phyloP scores from a whole-genome alignment of 2,888 invertebrate genomes.

The Stenodema calcarata region DNA sequence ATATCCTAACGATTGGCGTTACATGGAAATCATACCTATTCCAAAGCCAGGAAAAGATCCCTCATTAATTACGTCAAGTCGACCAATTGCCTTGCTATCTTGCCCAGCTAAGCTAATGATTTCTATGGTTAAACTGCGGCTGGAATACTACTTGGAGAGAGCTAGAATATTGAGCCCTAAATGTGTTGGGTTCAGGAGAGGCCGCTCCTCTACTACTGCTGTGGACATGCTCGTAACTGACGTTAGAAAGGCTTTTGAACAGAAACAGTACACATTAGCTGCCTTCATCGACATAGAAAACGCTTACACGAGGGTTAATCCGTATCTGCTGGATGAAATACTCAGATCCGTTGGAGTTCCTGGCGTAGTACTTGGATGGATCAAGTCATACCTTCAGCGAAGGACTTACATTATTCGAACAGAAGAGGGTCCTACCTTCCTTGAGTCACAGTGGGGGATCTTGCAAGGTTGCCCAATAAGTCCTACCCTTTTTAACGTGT shows the following conservation, averaged over 20 bases:
- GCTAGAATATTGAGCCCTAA: background rate
- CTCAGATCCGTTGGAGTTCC: background rate
- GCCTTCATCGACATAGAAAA: background rate
- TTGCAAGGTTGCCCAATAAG: background rate
- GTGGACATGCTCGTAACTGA: background rate
- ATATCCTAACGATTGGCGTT: background rate
- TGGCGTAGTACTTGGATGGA: background rate
- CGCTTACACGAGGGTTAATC: background rate
- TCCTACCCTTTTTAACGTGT: background rate
- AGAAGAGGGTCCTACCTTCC: background rate
- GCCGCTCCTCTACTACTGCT: background rate
- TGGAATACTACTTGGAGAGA: background rate
- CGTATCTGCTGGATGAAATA: background rate
- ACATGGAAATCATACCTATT: background rate
- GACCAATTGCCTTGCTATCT: background rate
- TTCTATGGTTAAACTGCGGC: background rate
- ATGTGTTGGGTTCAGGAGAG: background rate
- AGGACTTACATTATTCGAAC: background rate
- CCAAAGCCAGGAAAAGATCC: background rate
- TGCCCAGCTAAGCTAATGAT: background rate
- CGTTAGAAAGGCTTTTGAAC: background rate
- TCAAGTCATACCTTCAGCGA: background rate
- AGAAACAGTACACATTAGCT: background rate
- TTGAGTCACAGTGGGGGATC: background rate
- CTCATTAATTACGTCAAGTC: background rate